These are phyloP conservation scores for Himalopsyche kuldschensis DNA, from an alignment of 2,888 invertebrate species.

Conservation along the genomic window DNA sequence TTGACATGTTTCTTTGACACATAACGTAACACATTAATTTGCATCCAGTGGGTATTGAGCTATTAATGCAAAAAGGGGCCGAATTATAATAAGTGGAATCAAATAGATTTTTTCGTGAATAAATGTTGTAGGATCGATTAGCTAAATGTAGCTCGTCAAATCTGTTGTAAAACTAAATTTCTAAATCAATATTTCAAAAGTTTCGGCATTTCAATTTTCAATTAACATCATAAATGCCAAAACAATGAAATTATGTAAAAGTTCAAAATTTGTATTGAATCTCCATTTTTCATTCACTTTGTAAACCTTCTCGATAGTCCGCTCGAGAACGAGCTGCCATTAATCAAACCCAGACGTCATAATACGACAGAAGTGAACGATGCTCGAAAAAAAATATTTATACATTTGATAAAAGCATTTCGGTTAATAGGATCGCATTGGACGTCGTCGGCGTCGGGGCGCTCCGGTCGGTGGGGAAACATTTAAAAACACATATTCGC, in stretches of 20 bases:
- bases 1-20: too few species aligned
- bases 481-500: constrained; percentile 26
- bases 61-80: too few species aligned
- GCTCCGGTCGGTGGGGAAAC: neutral
- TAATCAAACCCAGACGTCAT: constrained; percentile 21
- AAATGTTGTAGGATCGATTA: too few species aligned
- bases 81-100: too few species aligned
- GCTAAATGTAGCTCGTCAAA: too few species aligned
- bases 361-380: constrained; percentile 8
- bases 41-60: too few species aligned
- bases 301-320: neutral
- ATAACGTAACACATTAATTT: too few species aligned
- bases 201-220: neutral
- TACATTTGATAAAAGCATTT: constrained; percentile 24
- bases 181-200: too few species aligned
- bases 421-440: constrained; percentile 12
- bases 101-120: too few species aligned
- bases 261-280: neutral
- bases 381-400: constrained; percentile 11
- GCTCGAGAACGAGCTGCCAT: neutral
- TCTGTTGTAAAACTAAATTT: too few species aligned
- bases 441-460: neutral
- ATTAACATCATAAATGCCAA: neutral
- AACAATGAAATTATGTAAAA: neutral
- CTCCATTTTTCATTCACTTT: neutral